Conservation (phyloP, 2,113 vertebrate genomes). For the Terrapene triunguis region DNA sequence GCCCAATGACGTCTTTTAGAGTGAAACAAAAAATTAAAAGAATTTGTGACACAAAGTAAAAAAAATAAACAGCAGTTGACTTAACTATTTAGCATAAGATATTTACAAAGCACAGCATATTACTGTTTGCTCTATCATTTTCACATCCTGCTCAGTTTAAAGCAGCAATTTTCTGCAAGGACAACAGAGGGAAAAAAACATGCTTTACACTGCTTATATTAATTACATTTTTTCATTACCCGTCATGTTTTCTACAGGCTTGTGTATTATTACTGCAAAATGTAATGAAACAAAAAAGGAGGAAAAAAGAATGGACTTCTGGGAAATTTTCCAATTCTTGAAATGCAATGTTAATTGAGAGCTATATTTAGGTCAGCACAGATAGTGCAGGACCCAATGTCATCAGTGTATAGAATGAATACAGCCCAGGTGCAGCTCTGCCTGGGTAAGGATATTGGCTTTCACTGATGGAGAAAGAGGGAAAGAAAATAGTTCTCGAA, state of each 20-base stretch:
- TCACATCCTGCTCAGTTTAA: conserved; percentile 86
- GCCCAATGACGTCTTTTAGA: conserved; percentile 57
- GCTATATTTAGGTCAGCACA: conserved; percentile 86
- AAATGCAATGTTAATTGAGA: conserved; percentile 90
- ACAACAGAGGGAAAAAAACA: conserved; percentile 84
- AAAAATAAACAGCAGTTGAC: conserved; percentile 82
- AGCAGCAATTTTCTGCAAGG: conserved; percentile 88
- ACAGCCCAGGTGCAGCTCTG: conserved; percentile 78
- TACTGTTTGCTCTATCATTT: conserved; percentile 83
- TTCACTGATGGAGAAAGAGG: conserved; percentile 41
- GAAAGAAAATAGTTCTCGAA: conserved; percentile 5
- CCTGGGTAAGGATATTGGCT: conserved; percentile 44
- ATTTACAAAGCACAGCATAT: conserved; percentile 85
- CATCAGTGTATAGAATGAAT: conserved; percentile 74
- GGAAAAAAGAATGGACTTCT: conserved; percentile 87
- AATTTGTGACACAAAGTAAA: conserved; percentile 79
- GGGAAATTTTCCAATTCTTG: conserved; percentile 91
- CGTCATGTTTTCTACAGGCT: conserved; percentile 88
- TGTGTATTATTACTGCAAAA: conserved; percentile 90
- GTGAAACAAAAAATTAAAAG: conserved; percentile 66
- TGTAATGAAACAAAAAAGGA: conserved; percentile 88
- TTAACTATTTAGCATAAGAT: conserved; percentile 85
- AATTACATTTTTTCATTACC: conserved; percentile 92
- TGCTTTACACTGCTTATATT: conserved; percentile 89
- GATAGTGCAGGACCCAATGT: conserved; percentile 79